Base-by-base conservation (phyloP, 2,113 vertebrate species). In the Ellobius talpinus region DNA sequence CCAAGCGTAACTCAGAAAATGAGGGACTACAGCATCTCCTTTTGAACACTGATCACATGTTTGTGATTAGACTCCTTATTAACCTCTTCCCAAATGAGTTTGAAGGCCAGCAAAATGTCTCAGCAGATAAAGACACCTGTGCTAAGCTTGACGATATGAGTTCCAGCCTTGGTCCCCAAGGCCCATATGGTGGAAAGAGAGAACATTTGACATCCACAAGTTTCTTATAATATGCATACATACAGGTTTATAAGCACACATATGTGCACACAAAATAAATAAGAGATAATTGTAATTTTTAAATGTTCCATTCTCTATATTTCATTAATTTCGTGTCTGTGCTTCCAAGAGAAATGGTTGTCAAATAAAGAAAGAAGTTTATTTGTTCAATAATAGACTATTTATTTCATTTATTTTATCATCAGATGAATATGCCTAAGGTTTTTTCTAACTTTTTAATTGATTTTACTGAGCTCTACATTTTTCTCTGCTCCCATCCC, bases 371-470 rank as follows among this genome's bases (percentile, higher is more conserved):
- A 87, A 78, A 86, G 5, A 77, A 66, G 70, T 90, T 45, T 21
- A 47, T 21, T 87, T 90, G 7, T 74, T 90, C 63, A 93, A 82
- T 74, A 95, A 91, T 87, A 91, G 79, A 19, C 21, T 74, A 82
- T 45, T 50, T 74, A 82, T 45, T 50, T 76, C 39, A 52, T 89
- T 78, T 90, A 65, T 87, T 50, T 82, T 50, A 52, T 89, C 36
- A 84, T 84, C 76, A 70, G 2, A 68, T 84, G 70, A 89, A 70
- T 55, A 61, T 42, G 8, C 19, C 36, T 85, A 84, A 84, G 19
- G 19, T 58, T 58, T 58, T 55, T 58, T 58, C 2, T 11, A 58
- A 58, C 55, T 58, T 58, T 58, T 58, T 21, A 21, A 58, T 58
- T 5, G 4, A 58, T 58, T 58, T 58, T 58, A 58, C 17, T 58